phyloP scores from a whole-genome alignment of 2,888 invertebrate species.

The Phyllotreta cruciferae region DNA sequence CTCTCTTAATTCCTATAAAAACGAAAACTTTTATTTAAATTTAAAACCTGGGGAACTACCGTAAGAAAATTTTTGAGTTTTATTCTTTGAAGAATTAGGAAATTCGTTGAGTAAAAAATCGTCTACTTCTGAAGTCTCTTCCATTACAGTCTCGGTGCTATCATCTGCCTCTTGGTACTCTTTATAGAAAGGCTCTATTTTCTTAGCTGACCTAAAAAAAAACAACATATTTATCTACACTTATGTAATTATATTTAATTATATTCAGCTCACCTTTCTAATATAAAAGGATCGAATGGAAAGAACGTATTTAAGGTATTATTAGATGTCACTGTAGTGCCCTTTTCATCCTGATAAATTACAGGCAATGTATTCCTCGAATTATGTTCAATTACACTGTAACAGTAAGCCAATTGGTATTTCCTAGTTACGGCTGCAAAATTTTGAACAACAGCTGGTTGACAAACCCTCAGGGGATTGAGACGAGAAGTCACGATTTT shows the following conservation, averaged over 20 bases:
- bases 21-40: constrained; percentile 45
- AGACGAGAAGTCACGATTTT: constrained; percentile 84
- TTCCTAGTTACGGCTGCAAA: constrained; percentile 83
- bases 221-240: constrained; percentile 1
- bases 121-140: constrained; percentile 49
- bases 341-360: constrained; percentile 63
- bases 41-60: constrained; percentile 62
- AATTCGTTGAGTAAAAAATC: constrained; percentile 51
- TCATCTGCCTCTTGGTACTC: constrained; percentile 61
- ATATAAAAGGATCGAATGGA: constrained; percentile 88
- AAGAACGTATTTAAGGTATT: constrained; percentile 72
- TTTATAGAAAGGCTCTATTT: constrained; percentile 62
- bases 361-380: constrained; percentile 68
- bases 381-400: constrained; percentile 88
- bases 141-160: constrained; percentile 42
- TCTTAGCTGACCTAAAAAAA: constrained; percentile 46
- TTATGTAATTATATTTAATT: neutral
- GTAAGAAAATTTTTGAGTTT: constrained; percentile 55
- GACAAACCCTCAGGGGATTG: constrained; percentile 87
- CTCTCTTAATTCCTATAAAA: neutral
- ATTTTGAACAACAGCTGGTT: constrained; percentile 76
- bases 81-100: constrained; percentile 39
- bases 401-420: constrained; percentile 92
- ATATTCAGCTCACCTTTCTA: constrained; percentile 65
- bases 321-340: constrained; percentile 53